Evolutionary conservation across 2,888 invertebrate species (phyloP), one percentile per base, ranked within the genome.

Genomic region (Ephialtes manifestator): DNA sequence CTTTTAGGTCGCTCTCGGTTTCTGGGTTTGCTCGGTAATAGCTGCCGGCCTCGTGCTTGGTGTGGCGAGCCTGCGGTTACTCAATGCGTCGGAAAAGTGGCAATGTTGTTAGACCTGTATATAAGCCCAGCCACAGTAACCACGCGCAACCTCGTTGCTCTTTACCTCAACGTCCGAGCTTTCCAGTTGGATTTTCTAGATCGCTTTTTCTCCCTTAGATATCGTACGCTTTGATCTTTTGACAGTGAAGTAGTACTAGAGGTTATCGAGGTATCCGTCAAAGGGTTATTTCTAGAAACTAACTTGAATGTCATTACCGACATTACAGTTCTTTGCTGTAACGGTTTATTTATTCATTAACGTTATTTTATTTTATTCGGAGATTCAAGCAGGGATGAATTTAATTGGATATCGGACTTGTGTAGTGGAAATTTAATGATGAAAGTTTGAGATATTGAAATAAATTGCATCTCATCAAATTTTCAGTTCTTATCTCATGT

Each of bases 41-140:
- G 71, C 71, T 55, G 71, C 71, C 39, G 20, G 53, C 15, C 67
- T 20, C 71, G 20, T 55, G 39, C 71, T 71, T 39, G 55, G 18
- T 71, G 71, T 39, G 71, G 71, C 39, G 55, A 55, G 55, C 39
- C 51, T 55, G 55, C 39, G 55, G 71, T 71, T 71, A 71, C 83
- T 87, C 85, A 89, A 87, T 88, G 87, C 86, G 76, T 83, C 71
- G 86, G 87, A 87, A 87, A 87, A 87, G 86, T 87, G 86, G 86
- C 78, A 78, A 70, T 80, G 83, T 77, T 80, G 46, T 43, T 72
- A 35, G 58, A 63, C 24, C 67, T 51, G 31, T 68, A 68, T 68
- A 35, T 46, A 48, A 46, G 28, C n/a, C 31, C n/a, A 18, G 20
- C 70, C 35, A 7, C 51, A 28, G 51, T 11, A 51, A 48, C 51